phyloP scores from a whole-genome alignment of 2,797 vertebrate genomes.

The Crenichthys baileyi region DNA sequence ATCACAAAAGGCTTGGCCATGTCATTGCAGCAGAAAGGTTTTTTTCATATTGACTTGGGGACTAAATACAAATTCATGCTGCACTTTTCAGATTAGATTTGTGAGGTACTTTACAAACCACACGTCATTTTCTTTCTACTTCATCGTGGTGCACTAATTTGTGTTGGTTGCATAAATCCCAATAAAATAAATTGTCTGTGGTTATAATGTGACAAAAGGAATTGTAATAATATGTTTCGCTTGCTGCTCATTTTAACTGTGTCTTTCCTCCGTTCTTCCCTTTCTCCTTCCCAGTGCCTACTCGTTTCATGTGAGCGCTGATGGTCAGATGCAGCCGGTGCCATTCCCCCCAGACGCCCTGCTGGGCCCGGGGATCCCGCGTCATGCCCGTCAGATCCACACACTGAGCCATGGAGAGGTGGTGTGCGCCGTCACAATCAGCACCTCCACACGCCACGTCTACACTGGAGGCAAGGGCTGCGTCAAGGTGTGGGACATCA shows the following conservation, averaged over 20 bases:
- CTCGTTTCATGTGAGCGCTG: conserved; percentile 90
- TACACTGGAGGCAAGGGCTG: conserved; percentile 78
- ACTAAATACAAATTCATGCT: neutral
- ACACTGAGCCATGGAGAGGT: conserved; percentile 88
- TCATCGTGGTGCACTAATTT: neutral
- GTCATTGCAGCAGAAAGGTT: neutral
- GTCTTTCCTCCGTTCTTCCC: neutral
- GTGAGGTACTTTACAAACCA: neutral
- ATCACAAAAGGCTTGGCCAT: neutral
- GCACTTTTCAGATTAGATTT: neutral
- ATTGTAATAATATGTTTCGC: neutral
- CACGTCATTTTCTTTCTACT: neutral
- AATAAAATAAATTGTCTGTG: too few relatives aligned
- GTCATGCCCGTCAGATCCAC: conserved; percentile 89
- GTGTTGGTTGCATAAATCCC: too few relatives aligned
- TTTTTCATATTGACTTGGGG: neutral
- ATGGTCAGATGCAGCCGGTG: conserved; percentile 91
- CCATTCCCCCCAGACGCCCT: conserved; percentile 88
- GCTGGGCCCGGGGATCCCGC: conserved; percentile 86
- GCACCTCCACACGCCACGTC: conserved; percentile 85
- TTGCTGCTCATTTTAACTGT: neutral
- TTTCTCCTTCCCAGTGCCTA: conserved; percentile 78
- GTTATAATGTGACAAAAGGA: too few relatives aligned
- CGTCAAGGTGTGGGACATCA: conserved; percentile 80
- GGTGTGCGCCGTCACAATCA: conserved; percentile 89